These are phyloP conservation scores for Moxostoma hubbsi DNA, from an alignment of 2,797 vertebrate species.

Conservation along the genomic window DNA sequence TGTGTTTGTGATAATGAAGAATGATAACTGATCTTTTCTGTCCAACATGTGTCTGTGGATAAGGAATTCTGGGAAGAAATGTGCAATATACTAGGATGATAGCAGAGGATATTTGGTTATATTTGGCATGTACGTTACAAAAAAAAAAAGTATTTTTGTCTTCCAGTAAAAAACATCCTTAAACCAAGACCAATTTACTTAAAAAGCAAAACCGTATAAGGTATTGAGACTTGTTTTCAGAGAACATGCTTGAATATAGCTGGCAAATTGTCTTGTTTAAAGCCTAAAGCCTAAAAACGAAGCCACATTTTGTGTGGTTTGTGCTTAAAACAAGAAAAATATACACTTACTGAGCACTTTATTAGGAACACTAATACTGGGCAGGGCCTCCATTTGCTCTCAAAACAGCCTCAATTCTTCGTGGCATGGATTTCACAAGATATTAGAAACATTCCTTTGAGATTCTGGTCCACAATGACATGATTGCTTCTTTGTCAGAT, in stretches of 20 bases:
- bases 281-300: background rate
- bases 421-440: no score
- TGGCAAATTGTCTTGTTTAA: background rate
- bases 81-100: background rate
- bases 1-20: conserved; percentile 57
- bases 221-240: background rate
- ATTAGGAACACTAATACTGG: no score
- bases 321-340: background rate
- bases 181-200: background rate
- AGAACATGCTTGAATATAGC: background rate
- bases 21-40: conserved; percentile 54
- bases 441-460: no score
- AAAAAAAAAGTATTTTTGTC: background rate
- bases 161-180: background rate
- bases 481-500: no score
- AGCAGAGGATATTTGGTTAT: background rate
- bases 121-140: background rate
- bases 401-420: no score
- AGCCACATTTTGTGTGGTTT: background rate
- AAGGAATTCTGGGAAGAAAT: conserved; percentile 33
- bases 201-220: background rate
- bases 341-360: no score
- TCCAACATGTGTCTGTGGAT: background rate
- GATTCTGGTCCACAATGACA: no score
- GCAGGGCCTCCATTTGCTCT: no score